A percentile compares a stretch with the other conserved stretches of the same genome.
Evolutionary conservation across 2,113 vertebrate species (phyloP).

Genomic region (human (Homo sapiens)): DNA sequence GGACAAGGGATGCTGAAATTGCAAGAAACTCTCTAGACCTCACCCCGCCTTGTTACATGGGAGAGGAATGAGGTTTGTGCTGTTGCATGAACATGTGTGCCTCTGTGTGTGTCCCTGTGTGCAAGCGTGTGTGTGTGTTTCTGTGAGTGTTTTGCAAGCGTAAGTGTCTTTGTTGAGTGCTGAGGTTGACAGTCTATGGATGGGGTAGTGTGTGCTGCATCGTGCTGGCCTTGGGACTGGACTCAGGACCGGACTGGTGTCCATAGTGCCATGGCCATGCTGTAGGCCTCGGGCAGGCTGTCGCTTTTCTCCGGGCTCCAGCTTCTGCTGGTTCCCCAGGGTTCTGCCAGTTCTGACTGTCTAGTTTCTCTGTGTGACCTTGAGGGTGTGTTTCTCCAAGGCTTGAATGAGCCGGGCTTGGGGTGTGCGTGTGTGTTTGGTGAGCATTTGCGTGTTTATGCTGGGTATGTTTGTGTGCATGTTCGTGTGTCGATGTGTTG

Average conservation of each 20-base stretch:
- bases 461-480: background rate
- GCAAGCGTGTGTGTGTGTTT: background rate
- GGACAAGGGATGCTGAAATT: rapidly evolving
- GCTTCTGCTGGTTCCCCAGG: background rate
- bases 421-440: no score
- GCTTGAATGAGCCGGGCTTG: background rate
- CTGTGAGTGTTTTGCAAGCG: background rate
- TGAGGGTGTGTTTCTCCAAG: background rate
- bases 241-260: background rate
- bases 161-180: background rate
- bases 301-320: background rate
- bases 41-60: background rate
- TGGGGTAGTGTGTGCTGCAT: background rate
- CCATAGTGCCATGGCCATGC: no score
- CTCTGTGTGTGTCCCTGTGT: background rate
- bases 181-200: background rate
- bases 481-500: background rate
- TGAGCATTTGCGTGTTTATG: background rate
- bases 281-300: background rate
- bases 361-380: background rate
- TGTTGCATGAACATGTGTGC: background rate
- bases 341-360: background rate
- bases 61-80: background rate
- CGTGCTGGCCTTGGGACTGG: background rate
- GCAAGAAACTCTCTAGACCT: background rate